Base-by-base conservation (phyloP, 2,113 vertebrate species). In the Patagioenas fasciata region DNA sequence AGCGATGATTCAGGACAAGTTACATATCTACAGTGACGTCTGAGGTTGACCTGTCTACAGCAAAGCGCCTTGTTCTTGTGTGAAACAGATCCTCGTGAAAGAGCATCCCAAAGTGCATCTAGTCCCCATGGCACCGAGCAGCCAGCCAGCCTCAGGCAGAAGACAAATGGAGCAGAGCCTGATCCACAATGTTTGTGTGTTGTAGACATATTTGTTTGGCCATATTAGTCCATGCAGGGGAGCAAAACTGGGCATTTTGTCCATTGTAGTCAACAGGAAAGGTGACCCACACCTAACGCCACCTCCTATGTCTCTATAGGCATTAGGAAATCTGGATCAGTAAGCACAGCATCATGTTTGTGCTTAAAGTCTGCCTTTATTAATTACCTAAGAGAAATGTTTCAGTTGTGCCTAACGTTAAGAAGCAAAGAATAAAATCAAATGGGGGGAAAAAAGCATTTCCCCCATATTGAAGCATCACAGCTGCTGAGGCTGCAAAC, bases 111-210 rank as follows among this genome's bases (percentile, higher is more conserved):
- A 54, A 56, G 24, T 7, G 11, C 5, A 5, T 4, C 3, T 4
- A n/a, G 66, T 13, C 29, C 44, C 29, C 40, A 8, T 0, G 10
- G 42, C 73, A 80, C 38, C 0, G 0, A 66, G 51, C 32, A 65
- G 70, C 13, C 34, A 19, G 71, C 8, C 67, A 91, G 72, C 23
- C 66, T 32, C 50, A 34, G 66, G 66, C 26, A 69, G 62, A 58
- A 38, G 11, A 48, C 15, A 60, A 17, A 47, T 0, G 1, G 31
- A 56, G 47, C 58, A 89, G 40, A n/a, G 40, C 36, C 81, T 40
- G 9, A 3, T 28, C 15, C 44, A 83, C 75, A 44, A 11, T 21
- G 21, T 74, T 74, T 40, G 5, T 53, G 64, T 48, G 32, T 25
- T 67, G 32, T 58, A 60, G 36, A 36, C 6, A 34, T 31, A 75